These are phyloP conservation scores for Cephus pygmeus DNA, from an alignment of 2,888 invertebrate species.

Conservation along the genomic window DNA sequence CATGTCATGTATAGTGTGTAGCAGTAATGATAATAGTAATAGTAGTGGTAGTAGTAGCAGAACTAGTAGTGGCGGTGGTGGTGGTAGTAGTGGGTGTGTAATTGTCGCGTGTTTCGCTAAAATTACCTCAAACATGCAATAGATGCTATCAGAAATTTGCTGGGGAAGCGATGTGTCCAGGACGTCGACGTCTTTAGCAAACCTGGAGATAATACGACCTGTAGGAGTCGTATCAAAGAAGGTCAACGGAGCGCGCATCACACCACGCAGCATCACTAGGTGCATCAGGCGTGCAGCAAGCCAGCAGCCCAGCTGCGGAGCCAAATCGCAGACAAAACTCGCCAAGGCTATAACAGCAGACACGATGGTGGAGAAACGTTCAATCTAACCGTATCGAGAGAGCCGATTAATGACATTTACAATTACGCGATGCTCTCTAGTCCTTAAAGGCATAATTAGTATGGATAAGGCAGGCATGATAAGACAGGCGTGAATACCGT, in stretches of 20 bases:
- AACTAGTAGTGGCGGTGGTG: too few species aligned
- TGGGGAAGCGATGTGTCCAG: constrained; percentile 77
- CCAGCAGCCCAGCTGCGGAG: constrained; percentile 76
- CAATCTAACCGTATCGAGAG: neutral
- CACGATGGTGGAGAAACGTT: constrained; percentile 23
- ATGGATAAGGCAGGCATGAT: neutral
- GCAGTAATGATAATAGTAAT: too few species aligned
- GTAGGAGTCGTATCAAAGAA: constrained; percentile 69
- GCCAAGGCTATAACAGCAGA: constrained; percentile 75
- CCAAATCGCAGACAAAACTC: constrained; percentile 76
- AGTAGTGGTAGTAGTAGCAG: too few species aligned
- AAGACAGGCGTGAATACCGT: neutral
- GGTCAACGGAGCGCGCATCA: constrained; percentile 67
- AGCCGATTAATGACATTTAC: constrained; percentile 8
- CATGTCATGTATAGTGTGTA: too few species aligned
- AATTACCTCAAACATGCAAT: constrained; percentile 80
- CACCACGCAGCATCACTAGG: constrained; percentile 63
- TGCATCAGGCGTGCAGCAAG: constrained; percentile 72
- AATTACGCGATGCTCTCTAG: constrained; percentile 20
- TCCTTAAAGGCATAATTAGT: constrained; percentile 21
- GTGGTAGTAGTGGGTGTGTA: neutral
- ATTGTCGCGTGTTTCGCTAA: neutral
- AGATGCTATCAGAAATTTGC: constrained; percentile 75
- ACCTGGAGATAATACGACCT: constrained; percentile 72
- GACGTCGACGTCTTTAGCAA: constrained; percentile 81